These are phyloP conservation scores for Apogon hyalosoma DNA, from an alignment of 2,797 vertebrate genomes.

Conservation along the genomic window DNA sequence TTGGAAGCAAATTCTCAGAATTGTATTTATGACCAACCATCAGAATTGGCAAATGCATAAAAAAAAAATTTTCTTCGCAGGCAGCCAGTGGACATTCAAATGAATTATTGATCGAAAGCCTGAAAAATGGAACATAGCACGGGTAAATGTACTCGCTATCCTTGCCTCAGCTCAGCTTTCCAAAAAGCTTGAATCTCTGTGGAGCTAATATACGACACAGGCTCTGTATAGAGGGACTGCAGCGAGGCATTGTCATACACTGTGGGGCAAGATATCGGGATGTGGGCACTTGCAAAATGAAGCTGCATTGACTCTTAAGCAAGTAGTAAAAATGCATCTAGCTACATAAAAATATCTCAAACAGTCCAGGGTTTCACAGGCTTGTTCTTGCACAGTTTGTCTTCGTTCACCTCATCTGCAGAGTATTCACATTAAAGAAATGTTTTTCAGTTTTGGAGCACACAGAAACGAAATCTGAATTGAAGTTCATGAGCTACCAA, in stretches of 20 bases:
- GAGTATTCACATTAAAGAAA: conserved; percentile 55
- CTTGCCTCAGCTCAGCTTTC: conserved; percentile 37
- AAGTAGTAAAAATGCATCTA: conserved; percentile 36
- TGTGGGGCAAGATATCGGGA: conserved; percentile 5
- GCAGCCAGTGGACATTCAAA: conserved; percentile 67
- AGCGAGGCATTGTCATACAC: not conserved
- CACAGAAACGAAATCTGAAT: conserved; percentile 21
- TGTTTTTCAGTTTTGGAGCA: conserved; percentile 23
- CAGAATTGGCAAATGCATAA: conserved; percentile 61
- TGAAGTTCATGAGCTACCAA: conserved; percentile 44
- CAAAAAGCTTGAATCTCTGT: conserved; percentile 48
- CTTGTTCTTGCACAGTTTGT: conserved; percentile 53
- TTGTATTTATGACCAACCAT: conserved; percentile 61
- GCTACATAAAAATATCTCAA: conserved; percentile 57
- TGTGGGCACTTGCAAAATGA: conserved; percentile 43
- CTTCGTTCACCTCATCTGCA: conserved; percentile 47
- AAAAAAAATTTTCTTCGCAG: conserved; percentile 12
- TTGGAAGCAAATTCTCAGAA: conserved; percentile 52
- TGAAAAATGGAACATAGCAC: conserved; percentile 54
- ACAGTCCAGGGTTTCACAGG: conserved; percentile 56
- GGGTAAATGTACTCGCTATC: conserved; percentile 66
- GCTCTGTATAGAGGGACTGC: conserved; percentile 22
- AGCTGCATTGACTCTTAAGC: conserved; percentile 42
- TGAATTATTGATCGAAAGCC: conserved; percentile 72
- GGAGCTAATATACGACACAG: conserved; percentile 39